Conservation (phyloP, 2,888 invertebrate species). For the Lasius platythorax region DNA sequence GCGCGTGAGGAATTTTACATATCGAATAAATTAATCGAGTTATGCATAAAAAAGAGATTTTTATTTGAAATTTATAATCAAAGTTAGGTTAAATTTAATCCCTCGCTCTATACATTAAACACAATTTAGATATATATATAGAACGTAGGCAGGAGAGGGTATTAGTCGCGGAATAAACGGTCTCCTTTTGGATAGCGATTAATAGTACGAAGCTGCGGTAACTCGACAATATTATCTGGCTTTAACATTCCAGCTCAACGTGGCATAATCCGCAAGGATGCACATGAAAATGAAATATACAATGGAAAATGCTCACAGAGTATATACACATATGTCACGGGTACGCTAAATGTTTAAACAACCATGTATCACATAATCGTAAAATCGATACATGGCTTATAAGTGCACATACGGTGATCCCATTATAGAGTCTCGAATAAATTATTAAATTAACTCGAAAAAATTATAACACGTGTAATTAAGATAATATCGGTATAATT, state of each 20-base stretch:
- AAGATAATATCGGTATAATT: neutral
- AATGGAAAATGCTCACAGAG: slow-evolving; percentile 13
- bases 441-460: neutral
- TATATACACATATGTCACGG: slow-evolving; percentile 28
- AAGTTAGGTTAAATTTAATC: neutral
- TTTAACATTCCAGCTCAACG: slow-evolving; percentile 20
- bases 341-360: slow-evolving; percentile 37
- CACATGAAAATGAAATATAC: slow-evolving; percentile 8
- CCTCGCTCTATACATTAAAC: neutral
- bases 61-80: neutral
- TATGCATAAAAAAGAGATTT: neutral
- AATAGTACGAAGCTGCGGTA: slow-evolving; percentile 22
- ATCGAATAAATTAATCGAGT: neutral
- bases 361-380: neutral
- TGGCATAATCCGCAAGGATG: slow-evolving; percentile 31
- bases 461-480: neutral
- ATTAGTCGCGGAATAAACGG: slow-evolving; percentile 27
- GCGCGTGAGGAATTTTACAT: neutral
- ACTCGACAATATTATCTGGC: slow-evolving; percentile 35
- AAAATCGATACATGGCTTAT: neutral
- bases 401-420: neutral
- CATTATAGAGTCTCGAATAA: neutral
- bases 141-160: neutral
- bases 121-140: neutral
- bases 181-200: slow-evolving; percentile 38